Base-by-base conservation (phyloP, 2,888 invertebrate species). In the Epirrita christyi region DNA sequence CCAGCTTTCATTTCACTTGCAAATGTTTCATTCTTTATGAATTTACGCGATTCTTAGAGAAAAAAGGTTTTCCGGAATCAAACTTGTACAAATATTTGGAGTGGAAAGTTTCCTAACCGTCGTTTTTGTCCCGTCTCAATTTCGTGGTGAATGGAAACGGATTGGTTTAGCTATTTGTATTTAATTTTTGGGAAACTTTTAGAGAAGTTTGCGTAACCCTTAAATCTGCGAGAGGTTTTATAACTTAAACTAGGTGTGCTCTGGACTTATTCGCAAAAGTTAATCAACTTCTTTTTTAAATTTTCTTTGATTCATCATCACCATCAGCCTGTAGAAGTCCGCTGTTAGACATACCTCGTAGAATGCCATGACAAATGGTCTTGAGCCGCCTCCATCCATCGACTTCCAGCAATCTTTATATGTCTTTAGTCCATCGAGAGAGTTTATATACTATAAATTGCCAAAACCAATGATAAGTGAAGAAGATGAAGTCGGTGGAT, bases 1-100 rank as follows among this genome's bases (percentile, higher is more conserved):
- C 74, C 83, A 75, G 78, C 76, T 79, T 80, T 81, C 82, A 87
- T 88, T 88, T 86, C 78, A 86, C 85, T 88, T 88, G 88, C 88
- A 87, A 88, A 88, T 86, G 79, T 81, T 80, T 84, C 83, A 82
- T 85, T 81, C 82, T 86, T 83, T 83, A 83, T 84, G 81, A 86
- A 86, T 86, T 86, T 82, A 81, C 81, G 78, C 76, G 75, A 78
- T 72, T 76, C 71, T 73, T 64, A 68, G 68, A 70, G 72, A 77
- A 76, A 77, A 79, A 81, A 76, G 76, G 75, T 79, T 78, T 73
- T 68, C 73, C 75, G 70, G 79, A 80, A 79, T 79, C 76, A 80
- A 82, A 85, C 75, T 84, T 77, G 77, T 73, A 78, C 80, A 82
- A 84, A 86, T 81, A 83, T 85, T 85, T 82, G 76, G 77, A 75